Percentiles rank a stretch among this genome's conserved stretches.
Evolutionary conservation across 1,140 invertebrate genomes (phyloP).

Genomic region (Drosophila ficusphila): DNA sequence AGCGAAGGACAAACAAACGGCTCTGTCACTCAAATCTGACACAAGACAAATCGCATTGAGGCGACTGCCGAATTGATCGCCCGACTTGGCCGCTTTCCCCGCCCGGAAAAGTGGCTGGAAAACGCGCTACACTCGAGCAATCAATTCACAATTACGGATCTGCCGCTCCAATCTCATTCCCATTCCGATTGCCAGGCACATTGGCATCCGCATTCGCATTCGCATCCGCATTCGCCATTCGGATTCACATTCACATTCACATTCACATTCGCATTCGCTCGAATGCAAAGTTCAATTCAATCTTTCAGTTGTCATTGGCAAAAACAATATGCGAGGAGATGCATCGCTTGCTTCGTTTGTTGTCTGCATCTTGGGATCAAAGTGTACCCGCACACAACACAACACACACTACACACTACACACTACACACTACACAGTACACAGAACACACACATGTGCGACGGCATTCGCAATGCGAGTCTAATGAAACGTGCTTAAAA

Average conservation of each 20-base stretch:
- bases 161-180: slow-evolving; percentile 9
- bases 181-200: neutral
- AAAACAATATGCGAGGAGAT: slow-evolving; percentile 63
- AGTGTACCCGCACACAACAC: neutral
- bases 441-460: slow-evolving; percentile 1
- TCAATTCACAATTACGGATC: slow-evolving; percentile 76
- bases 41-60: slow-evolving; percentile 76
- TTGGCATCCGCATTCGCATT: neutral
- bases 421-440: neutral
- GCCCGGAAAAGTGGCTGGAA: slow-evolving; percentile 14
- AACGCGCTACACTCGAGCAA: slow-evolving; percentile 74
- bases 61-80: slow-evolving; percentile 64
- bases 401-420: neutral
- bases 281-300: slow-evolving; percentile 78
- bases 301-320: slow-evolving; percentile 78
- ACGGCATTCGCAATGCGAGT: slow-evolving; percentile 59
- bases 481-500: slow-evolving; percentile 82
- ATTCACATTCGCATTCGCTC: slow-evolving; percentile 17
- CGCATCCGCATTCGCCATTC: neutral
- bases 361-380: slow-evolving; percentile 47
- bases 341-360: slow-evolving; percentile 23
- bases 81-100: slow-evolving; percentile 17
- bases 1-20: slow-evolving; percentile 73
- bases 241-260: neutral
- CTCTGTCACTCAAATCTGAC: slow-evolving; percentile 80